These are phyloP conservation scores for Heterodera carotae DNA, from an alignment of 1,140 invertebrate genomes.

Conservation along the genomic window DNA sequence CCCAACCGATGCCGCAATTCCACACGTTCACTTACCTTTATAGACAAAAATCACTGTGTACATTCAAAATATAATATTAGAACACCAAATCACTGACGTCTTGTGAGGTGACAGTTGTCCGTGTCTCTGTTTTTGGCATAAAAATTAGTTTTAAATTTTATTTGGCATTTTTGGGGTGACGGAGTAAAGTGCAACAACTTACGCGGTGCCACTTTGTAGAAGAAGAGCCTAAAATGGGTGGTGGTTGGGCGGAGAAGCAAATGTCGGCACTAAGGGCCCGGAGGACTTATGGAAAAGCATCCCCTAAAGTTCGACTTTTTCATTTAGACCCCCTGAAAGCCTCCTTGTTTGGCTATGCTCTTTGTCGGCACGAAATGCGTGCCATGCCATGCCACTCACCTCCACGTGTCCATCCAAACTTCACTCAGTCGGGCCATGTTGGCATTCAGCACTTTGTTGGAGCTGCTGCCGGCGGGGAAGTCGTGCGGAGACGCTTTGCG, in stretches of 20 bases:
- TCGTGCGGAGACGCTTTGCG: slow-evolving; percentile 97
- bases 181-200: slow-evolving; percentile 59
- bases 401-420: slow-evolving; percentile 88
- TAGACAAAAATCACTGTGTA: background rate
- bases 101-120: slow-evolving; percentile 48
- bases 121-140: slow-evolving; percentile 71
- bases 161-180: background rate
- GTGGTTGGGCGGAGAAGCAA: background rate
- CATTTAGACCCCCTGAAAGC: no score
- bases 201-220: slow-evolving; percentile 98
- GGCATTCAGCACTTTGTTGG: slow-evolving; percentile 93
- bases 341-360: background rate
- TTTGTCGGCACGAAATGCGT: no score
- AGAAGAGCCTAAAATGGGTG: slow-evolving; percentile 75
- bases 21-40: slow-evolving; percentile 73
- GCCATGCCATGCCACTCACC: no score
- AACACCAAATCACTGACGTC: background rate
- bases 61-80: background rate
- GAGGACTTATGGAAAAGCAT: no score
- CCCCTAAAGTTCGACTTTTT: no score
- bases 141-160: slow-evolving; percentile 5
- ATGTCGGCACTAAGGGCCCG: no score
- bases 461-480: slow-evolving; percentile 95
- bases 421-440: slow-evolving; percentile 93
- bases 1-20: slow-evolving; percentile 77